Conservation (phyloP, 2,888 invertebrate species). For the Brachypalpus laphriformis region DNA sequence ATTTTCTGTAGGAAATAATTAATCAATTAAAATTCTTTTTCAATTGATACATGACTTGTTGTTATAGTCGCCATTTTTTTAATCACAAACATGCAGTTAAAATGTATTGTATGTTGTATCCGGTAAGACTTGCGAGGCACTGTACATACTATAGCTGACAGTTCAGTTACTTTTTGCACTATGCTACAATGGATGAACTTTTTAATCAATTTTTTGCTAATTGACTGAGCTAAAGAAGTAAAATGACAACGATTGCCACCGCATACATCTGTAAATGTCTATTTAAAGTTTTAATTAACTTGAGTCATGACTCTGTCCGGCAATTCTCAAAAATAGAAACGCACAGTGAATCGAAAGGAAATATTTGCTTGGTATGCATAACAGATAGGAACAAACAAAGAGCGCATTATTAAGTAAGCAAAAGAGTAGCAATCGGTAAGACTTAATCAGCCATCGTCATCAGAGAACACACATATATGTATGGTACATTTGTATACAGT, state of each 20-base stretch:
- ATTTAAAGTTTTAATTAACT: background rate
- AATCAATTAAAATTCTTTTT: too few relatives aligned
- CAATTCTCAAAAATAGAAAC: background rate
- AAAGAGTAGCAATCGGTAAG: background rate
- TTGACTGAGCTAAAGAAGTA: background rate
- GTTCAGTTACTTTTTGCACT: background rate
- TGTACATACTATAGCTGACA: too few relatives aligned
- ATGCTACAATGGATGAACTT: background rate
- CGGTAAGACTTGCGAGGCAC: too few relatives aligned
- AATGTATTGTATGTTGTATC: too few relatives aligned
- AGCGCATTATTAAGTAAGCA: background rate
- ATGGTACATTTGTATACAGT: background rate
- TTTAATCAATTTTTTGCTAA: constrained; percentile 2
- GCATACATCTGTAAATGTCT: background rate
- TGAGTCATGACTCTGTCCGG: background rate
- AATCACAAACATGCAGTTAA: too few relatives aligned
- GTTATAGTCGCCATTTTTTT: too few relatives aligned
- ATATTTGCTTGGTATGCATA: background rate
- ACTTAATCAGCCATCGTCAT: background rate
- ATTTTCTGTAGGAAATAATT: too few relatives aligned
- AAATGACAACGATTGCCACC: background rate
- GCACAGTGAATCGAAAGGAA: background rate
- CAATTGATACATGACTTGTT: too few relatives aligned
- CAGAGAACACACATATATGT: background rate
- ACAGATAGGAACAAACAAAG: background rate